A percentile compares a stretch with the other conserved stretches of the same genome.
Evolutionary conservation across 2,888 invertebrate species (phyloP).

Genomic region (Neuroscelio doddi): DNA sequence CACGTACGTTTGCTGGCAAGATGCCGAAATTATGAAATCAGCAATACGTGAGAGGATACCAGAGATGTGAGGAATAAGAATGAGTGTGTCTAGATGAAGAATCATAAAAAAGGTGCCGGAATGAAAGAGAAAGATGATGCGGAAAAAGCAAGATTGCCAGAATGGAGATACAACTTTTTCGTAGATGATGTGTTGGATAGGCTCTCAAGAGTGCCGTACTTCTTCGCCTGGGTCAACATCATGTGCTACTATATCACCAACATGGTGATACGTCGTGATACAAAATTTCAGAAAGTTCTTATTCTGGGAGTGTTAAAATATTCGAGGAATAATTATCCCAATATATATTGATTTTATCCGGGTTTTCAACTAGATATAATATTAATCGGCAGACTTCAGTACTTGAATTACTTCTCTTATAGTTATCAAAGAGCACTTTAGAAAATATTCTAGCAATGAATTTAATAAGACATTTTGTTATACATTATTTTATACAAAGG

Average conservation of each 20-base stretch:
- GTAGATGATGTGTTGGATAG: conserved; percentile 24
- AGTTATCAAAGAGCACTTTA: conserved; percentile 5
- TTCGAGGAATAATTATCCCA: background rate
- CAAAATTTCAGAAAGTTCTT: conserved; percentile 1
- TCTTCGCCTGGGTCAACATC: conserved; percentile 20
- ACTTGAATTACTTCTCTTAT: conserved; percentile 29
- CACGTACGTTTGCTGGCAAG: conserved; percentile 62
- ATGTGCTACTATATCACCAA: conserved; percentile 18
- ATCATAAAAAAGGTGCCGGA: conserved; percentile 4
- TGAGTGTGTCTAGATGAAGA: conserved; percentile 12
- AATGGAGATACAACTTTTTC: conserved; percentile 37
- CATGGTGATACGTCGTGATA: conserved; percentile 18
- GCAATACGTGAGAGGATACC: conserved; percentile 61
- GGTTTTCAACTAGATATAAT: conserved; percentile 14
- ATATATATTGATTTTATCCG: conserved; percentile 25
- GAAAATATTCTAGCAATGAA: conserved; percentile 16
- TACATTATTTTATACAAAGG: conserved; percentile 8
- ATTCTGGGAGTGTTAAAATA: background rate
- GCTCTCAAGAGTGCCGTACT: conserved; percentile 27
- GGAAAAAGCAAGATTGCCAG: conserved; percentile 7
- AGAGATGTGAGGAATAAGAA: conserved; percentile 24
- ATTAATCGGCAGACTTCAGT: conserved; percentile 20
- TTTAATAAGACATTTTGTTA: conserved; percentile 25
- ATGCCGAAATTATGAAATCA: conserved; percentile 69
- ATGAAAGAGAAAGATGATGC: conserved; percentile 9